Base-by-base conservation (phyloP, 2,888 invertebrate species). In the Drosophila seclusa region DNA sequence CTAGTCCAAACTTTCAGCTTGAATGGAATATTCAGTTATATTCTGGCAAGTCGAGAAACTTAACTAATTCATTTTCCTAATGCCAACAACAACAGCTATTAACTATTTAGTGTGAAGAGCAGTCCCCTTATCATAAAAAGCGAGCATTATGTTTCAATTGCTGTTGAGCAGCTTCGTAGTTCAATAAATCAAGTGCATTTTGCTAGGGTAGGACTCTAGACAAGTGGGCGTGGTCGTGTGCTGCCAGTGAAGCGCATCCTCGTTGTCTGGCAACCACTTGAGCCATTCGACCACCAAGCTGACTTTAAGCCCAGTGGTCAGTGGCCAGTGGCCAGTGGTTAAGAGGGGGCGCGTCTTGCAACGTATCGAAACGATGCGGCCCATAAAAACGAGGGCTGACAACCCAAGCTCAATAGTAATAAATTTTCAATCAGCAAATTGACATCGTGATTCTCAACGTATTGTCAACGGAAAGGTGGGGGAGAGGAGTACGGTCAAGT, bases 401-500 rank as follows among this genome's bases (percentile, higher is more conserved):
- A 45, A 65, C 60, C 65, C 68, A 32, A 54, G 64, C 40, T 61
- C 68, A 71, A 87, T 85, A 82, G 85, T 83, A 90, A 92, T 92
- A 90, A 92, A 91, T 90, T 91, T 91, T 90, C 92, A 92, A 92
- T 92, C 92, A 92, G 91, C 87, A 92, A 92, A 92, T 92, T 92
- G 92, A 92, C 90, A 89, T 91, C 89, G 83, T 92, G 87, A 92
- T 91, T 90, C 82, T 38, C 63, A 65, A 62, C 79, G 60, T 73
- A 73, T 60, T 73, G 32, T n/a, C 34, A 63, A 11, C n/a, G n/a
- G 21, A 7, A 0, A 34, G 34, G 40, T 62, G 40, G 13, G 61
- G 45, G 27, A 36, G 62, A 24, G 68, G 38, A 34, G n/a, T 42
- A 50, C 76, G 72, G 83, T 88, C 81, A 82, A 83, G 89, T 82